These are phyloP conservation scores for Sparidentex hasta DNA, from an alignment of 2,797 vertebrate species.

Conservation along the genomic window DNA sequence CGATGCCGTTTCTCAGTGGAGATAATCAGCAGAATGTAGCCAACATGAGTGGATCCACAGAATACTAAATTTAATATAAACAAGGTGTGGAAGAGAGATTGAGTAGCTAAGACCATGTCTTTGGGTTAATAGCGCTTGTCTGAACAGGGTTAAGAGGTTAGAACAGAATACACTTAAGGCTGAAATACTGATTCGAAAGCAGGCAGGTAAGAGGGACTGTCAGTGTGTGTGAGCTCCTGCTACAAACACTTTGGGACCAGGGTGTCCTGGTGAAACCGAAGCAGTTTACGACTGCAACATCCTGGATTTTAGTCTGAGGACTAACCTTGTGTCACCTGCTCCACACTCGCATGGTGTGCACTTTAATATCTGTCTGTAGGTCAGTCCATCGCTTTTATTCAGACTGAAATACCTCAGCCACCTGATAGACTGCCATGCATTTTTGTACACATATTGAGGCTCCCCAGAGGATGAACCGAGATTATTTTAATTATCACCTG, in stretches of 20 bases:
- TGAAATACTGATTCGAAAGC: conserved; percentile 32
- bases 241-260: conserved; percentile 13
- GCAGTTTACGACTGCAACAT: not conserved
- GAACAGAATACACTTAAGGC: not conserved
- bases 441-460: not conserved
- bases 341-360: not conserved
- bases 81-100: conserved; percentile 11
- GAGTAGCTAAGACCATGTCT: conserved; percentile 24
- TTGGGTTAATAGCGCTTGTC: conserved; percentile 17
- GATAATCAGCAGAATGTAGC: conserved; percentile 18
- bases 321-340: not conserved
- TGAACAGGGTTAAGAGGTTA: not conserved
- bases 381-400: not conserved
- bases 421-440: not conserved
- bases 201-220: conserved; percentile 37
- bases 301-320: not conserved
- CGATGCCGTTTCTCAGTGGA: conserved; percentile 17
- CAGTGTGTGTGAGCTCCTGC: not conserved
- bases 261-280: not conserved
- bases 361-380: not conserved
- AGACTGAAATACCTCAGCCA: no score
- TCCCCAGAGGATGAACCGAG: not conserved
- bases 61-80: conserved; percentile 18
- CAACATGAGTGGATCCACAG: not conserved
- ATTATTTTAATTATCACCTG: not conserved